These are phyloP conservation scores for Phataginus tricuspis DNA, from an alignment of 2,797 vertebrate genomes.

Conservation along the genomic window DNA sequence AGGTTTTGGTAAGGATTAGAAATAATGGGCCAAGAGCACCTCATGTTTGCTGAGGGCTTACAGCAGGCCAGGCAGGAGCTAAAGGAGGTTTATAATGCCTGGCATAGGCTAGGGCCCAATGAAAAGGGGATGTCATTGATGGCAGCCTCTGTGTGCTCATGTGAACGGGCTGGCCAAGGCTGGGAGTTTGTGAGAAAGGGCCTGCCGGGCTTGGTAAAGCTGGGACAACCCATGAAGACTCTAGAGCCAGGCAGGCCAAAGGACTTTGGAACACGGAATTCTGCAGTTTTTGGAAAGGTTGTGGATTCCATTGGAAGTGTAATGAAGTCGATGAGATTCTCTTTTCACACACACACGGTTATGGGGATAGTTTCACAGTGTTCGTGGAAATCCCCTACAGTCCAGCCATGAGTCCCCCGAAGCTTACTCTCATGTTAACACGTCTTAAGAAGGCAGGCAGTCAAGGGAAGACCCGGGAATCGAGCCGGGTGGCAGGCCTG, in stretches of 20 bases:
- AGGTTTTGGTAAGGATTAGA: conserved; percentile 27
- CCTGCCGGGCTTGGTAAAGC: background rate
- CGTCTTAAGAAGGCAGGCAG: background rate
- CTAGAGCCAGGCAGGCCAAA: background rate
- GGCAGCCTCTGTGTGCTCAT: background rate
- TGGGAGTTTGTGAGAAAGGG: background rate
- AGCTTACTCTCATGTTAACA: background rate
- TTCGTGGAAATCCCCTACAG: background rate
- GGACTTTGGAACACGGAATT: background rate
- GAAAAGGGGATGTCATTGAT: background rate
- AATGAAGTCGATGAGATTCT: background rate
- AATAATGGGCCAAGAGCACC: background rate
- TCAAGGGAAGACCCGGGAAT: background rate
- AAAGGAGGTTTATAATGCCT: background rate
- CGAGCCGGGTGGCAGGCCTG: background rate
- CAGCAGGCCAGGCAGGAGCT: background rate
- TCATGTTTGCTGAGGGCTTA: background rate
- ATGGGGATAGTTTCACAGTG: background rate
- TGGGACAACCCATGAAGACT: background rate
- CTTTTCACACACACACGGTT: background rate
- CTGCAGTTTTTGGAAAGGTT: background rate
- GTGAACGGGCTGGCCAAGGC: background rate
- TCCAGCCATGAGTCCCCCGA: background rate
- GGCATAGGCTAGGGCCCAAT: background rate
- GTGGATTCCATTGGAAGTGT: background rate